Conservation (phyloP, 2,888 invertebrate species). For the Trachelus troglodyta region DNA sequence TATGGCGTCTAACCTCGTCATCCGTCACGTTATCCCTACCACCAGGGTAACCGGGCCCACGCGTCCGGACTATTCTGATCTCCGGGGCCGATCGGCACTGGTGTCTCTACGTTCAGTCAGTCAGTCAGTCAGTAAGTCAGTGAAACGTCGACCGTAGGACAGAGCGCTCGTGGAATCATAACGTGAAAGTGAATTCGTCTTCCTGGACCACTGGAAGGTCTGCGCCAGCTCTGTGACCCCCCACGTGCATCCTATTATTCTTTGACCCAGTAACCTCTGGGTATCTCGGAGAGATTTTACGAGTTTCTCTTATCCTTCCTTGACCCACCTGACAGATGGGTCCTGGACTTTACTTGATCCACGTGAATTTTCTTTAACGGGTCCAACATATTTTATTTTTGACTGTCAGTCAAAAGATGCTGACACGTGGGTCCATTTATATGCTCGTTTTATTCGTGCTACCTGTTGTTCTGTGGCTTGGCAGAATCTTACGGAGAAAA, state of each 20-base stretch:
- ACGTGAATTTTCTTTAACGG: not conserved
- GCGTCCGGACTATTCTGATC: constrained; percentile 22
- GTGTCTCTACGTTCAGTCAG: not conserved
- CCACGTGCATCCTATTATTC: constrained; percentile 43
- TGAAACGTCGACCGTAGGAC: constrained; percentile 18
- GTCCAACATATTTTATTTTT: constrained; percentile 16
- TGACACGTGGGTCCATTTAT: constrained; percentile 37
- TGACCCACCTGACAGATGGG: not conserved
- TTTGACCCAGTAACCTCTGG: constrained; percentile 43
- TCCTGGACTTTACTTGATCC: not conserved
- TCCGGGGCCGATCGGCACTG: constrained; percentile 7
- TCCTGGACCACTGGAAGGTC: not conserved
- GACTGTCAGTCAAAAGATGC: constrained; percentile 21
- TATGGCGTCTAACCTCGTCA: constrained; percentile 52
- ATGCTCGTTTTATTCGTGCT: constrained; percentile 34
- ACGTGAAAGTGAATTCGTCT: not conserved
- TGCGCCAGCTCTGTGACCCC: constrained; percentile 20
- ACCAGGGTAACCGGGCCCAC: constrained; percentile 13
- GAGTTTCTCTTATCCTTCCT: not conserved
- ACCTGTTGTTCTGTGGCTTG: constrained; percentile 39
- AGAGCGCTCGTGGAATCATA: not conserved
- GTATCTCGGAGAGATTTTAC: constrained; percentile 10
- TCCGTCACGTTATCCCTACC: constrained; percentile 41
- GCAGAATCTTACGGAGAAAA: constrained; percentile 30
- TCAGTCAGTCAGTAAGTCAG: constrained; percentile 6